Evolutionary conservation across 2,888 invertebrate species (phyloP).

Genomic region (Diplolepis rosae): DNA sequence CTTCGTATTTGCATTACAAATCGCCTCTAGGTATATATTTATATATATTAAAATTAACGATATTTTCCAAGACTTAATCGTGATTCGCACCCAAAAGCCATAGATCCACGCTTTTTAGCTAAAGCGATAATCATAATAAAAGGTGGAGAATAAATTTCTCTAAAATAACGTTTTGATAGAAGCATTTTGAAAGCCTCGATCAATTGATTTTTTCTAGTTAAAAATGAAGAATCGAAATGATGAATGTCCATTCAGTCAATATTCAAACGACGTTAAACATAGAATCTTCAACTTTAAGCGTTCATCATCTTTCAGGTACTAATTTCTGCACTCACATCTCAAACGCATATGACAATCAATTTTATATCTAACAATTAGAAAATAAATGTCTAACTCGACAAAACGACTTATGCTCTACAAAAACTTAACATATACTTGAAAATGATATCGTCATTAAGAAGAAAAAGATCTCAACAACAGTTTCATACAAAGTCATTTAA

Average conservation of each 20-base stretch:
- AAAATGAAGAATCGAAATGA: no score
- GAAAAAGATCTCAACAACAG: background rate
- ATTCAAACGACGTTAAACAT: background rate
- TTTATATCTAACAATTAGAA: constrained; percentile 1
- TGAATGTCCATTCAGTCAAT: background rate
- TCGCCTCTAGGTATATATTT: background rate
- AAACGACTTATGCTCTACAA: constrained; percentile 1
- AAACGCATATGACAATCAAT: constrained; percentile 24
- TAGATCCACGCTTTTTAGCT: background rate
- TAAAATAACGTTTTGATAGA: background rate
- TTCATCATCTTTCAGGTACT: constrained; percentile 44
- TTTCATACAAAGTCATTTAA: background rate
- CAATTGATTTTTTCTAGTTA: no score
- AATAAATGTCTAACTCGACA: constrained; percentile 4
- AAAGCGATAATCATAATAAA: background rate
- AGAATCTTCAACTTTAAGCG: background rate
- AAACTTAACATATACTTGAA: constrained; percentile 3
- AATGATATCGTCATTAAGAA: constrained; percentile 22
- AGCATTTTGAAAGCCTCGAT: no score
- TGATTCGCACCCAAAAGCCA: background rate
- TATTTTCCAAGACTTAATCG: background rate
- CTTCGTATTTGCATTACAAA: background rate
- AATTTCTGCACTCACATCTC: constrained; percentile 29
- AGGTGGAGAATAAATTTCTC: background rate
- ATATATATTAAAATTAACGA: no score